Evolutionary conservation across 1,140 invertebrate genomes (phyloP), one percentile per base, ranked within the genome.

Genomic region (Ceratosolen solmsi): DNA sequence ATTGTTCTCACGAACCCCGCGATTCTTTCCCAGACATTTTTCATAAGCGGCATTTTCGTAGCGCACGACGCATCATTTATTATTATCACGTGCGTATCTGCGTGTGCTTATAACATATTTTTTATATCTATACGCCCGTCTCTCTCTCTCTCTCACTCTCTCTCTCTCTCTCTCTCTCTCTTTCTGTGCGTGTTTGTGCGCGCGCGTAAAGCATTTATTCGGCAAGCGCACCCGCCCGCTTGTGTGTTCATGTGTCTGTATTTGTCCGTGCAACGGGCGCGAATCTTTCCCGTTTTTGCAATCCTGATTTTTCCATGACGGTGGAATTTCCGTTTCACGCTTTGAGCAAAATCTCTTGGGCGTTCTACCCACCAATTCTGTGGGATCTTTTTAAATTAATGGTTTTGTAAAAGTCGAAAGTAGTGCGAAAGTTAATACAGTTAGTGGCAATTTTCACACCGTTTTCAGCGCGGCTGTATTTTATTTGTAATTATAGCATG

Each of bases 1-100:
- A 68, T 78, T 54, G 76, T 68, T 78, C 76, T 68, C 76, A 68
- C 60, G 76, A 46, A 68, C 7, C 46, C 75, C 3, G 27, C 27
- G 17, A 30, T 27, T 68, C 11, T 68, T 76, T 68, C 63, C 60
- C 63, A 51, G 27, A 8, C 46, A 9, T 78, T 78, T 51, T 78
- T 68, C 74, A 77, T 77, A 46, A 65, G 27, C 25, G 20, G 41
- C 63, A 25, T 36, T 78, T 78, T 68, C 75, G 68, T 70, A 25
- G 72, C 49, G 15, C 51, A 13, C 41, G 41, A 15, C 20, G 58
- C n/a, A n/a, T 33, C 58, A 30, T 30, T 3, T 25, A 13, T 3
- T 63, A 4, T 63, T 5, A 3, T 2, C 30, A 30, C 58, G n/a
- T 63, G 2, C 51, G 51, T 22, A 46, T 8, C 41, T 13, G 41